Evolutionary conservation across 2,113 vertebrate genomes (phyloP).

Genomic region (Gymnogyps californianus): DNA sequence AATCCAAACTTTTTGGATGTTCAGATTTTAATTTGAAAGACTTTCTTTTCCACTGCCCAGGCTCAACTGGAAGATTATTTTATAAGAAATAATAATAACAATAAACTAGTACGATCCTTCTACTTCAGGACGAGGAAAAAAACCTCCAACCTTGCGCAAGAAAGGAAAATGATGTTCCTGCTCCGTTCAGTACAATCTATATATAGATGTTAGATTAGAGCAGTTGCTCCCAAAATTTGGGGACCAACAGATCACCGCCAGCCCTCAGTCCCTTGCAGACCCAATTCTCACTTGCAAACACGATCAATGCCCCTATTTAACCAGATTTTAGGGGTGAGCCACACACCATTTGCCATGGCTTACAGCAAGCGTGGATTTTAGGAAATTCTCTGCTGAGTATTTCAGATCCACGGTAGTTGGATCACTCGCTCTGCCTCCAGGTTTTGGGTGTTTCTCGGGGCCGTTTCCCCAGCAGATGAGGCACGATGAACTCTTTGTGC

Average conservation of each 20-base stretch:
- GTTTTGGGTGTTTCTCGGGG: background rate
- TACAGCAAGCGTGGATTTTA: background rate
- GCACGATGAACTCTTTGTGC: background rate
- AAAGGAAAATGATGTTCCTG: accelerated
- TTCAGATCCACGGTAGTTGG: background rate
- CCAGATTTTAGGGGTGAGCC: background rate
- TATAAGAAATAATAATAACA: background rate
- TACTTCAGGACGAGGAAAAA: background rate
- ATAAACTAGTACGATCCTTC: background rate
- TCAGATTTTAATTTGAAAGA: background rate
- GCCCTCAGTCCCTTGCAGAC: background rate
- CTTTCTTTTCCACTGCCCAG: background rate
- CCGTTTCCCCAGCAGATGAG: accelerated
- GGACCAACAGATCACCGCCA: background rate
- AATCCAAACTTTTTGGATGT: background rate
- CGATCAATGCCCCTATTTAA: accelerated
- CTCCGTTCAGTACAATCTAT: accelerated
- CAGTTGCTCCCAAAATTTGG: background rate
- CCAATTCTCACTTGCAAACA: background rate
- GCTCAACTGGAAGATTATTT: background rate
- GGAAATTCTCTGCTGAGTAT: background rate
- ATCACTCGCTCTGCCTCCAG: background rate
- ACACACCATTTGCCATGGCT: background rate
- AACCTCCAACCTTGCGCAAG: background rate
- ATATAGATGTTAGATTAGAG: background rate